Conservation (phyloP, 2,113 vertebrate genomes). For the Ariopsis seemanni region DNA sequence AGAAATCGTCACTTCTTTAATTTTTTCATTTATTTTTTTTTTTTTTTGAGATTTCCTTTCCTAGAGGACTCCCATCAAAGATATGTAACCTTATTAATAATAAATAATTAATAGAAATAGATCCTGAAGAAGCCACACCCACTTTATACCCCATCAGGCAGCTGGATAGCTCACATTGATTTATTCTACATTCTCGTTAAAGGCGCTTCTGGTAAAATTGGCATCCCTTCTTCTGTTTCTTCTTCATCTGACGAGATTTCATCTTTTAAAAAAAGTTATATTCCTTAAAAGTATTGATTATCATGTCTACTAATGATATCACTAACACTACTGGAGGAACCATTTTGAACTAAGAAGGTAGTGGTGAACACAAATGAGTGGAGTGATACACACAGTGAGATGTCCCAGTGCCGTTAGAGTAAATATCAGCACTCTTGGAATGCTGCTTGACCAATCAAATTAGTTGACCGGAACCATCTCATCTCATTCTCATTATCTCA, state of each 20-base stretch:
- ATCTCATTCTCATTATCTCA: too few species aligned
- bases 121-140: too few species aligned
- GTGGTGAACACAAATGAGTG: too few species aligned
- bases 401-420: too few species aligned
- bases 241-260: not conserved
- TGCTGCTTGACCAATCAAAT: too few species aligned
- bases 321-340: not conserved
- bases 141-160: too few species aligned
- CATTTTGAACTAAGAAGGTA: too few species aligned
- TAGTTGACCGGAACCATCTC: too few species aligned
- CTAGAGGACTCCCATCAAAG: not conserved
- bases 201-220: not conserved
- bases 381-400: too few species aligned
- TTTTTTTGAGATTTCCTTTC: not conserved
- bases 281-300: not conserved
- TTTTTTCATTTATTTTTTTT: not conserved
- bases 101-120: not conserved
- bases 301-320: not conserved
- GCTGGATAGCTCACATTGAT: not conserved
- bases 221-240: not conserved
- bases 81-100: not conserved
- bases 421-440: too few species aligned
- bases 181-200: not conserved
- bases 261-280: not conserved
- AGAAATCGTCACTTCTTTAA: not conserved